Conservation (phyloP, 1,140 invertebrate species). For the Drosophila subpulchrella region DNA sequence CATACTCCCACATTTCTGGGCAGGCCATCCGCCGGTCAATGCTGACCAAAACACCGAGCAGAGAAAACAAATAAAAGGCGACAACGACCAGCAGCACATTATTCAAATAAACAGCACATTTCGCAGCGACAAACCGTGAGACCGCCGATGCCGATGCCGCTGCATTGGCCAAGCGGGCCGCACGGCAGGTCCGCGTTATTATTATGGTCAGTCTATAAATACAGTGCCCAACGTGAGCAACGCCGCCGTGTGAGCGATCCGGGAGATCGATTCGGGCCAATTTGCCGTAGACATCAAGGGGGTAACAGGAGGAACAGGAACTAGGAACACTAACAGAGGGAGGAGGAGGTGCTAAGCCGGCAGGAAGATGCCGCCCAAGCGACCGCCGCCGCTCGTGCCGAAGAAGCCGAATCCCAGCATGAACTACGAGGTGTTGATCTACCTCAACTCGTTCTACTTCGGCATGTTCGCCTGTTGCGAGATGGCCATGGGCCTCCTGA, state of each 20-base stretch:
- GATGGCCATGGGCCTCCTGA: conserved; percentile 91
- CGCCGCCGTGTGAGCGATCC: conserved; percentile 29
- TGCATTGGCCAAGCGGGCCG: conserved; percentile 38
- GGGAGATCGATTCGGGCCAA: conserved; percentile 25
- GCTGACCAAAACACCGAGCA: conserved; percentile 24
- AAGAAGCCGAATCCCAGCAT: conserved; percentile 89
- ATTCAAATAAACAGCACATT: conserved; percentile 66
- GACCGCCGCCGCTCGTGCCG: conserved; percentile 85
- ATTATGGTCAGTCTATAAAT: conserved; percentile 81
- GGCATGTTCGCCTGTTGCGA: conserved; percentile 93
- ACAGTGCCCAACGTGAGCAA: conserved; percentile 73
- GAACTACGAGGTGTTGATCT: conserved; percentile 92
- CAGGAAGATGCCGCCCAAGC: conserved; percentile 72
- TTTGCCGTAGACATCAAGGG: conserved; percentile 9
- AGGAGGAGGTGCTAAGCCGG: conserved; percentile 5
- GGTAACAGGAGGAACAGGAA: background rate
- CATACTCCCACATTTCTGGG: background rate
- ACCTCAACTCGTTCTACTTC: conserved; percentile 93
- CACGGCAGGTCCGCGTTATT: conserved; percentile 67
- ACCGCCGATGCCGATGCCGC: conserved; percentile 50
- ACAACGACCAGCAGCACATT: conserved; percentile 71
- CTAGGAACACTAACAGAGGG: background rate
- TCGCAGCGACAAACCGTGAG: conserved; percentile 49
- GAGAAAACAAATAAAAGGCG: conserved; percentile 61
- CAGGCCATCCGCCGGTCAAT: conserved; percentile 38